phyloP scores from a whole-genome alignment of 1,140 invertebrate genomes.

The Mesaphorura yosii region DNA sequence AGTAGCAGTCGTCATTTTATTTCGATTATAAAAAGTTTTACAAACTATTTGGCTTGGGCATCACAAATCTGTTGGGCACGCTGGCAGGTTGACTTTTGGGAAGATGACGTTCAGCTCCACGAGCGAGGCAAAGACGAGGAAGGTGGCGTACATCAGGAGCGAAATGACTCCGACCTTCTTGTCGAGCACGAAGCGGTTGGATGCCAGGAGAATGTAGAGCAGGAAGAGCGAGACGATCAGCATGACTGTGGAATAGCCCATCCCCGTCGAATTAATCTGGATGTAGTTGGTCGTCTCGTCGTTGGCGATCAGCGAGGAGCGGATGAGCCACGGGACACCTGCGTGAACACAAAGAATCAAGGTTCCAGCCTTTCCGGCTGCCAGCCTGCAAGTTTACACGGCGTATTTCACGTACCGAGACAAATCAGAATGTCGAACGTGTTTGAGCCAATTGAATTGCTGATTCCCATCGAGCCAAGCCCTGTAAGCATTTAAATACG shows the following conservation, averaged over 20 bases:
- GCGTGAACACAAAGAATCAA: slow-evolving; percentile 42
- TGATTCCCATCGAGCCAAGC: slow-evolving; percentile 69
- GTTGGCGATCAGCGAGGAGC: slow-evolving; percentile 45
- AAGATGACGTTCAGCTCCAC: slow-evolving; percentile 46
- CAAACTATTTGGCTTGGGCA: too few species aligned
- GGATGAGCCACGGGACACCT: slow-evolving; percentile 71
- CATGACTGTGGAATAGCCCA: slow-evolving; percentile 70
- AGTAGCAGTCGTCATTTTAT: too few species aligned
- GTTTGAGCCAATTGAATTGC: slow-evolving; percentile 70
- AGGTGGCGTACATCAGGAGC: slow-evolving; percentile 46
- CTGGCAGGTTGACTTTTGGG: slow-evolving; percentile 37
- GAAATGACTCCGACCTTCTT: slow-evolving; percentile 53
- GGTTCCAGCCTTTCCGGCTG: not conserved
- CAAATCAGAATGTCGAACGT: slow-evolving; percentile 74
- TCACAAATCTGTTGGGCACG: too few species aligned
- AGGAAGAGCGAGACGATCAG: slow-evolving; percentile 61
- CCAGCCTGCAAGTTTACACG: too few species aligned
- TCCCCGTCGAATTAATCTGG: slow-evolving; percentile 62
- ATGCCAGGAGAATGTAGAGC: slow-evolving; percentile 60
- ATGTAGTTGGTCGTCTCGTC: slow-evolving; percentile 53
- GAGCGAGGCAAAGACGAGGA: slow-evolving; percentile 50
- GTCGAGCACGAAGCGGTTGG: slow-evolving; percentile 67
- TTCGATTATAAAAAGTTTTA: too few species aligned
- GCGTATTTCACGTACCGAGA: too few species aligned
- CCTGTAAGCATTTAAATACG: slow-evolving; percentile 48